Evolutionary conservation across 2,797 vertebrate species (phyloP).

Genomic region (Lepidocolaptes lacrymiger): DNA sequence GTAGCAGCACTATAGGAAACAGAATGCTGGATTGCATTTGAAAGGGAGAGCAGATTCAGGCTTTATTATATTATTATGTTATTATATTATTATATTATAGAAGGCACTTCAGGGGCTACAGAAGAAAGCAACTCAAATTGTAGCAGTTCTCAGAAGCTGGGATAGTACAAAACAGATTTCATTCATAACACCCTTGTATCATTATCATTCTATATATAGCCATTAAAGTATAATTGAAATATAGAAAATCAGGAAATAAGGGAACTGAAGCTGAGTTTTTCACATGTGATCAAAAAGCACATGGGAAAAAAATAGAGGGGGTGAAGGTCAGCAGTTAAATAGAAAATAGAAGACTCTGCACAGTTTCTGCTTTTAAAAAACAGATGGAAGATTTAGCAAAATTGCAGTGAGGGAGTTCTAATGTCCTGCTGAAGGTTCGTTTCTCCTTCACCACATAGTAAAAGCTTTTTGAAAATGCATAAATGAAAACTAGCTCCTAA

Average conservation of each 20-base stretch:
- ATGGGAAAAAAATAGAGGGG: background rate
- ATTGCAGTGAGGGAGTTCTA: slow-evolving; percentile 13
- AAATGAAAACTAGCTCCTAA: slow-evolving; percentile 13
- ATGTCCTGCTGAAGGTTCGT: slow-evolving; percentile 1
- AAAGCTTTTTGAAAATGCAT: slow-evolving; percentile 9
- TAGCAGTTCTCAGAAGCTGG: slow-evolving; percentile 22
- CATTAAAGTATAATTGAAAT: slow-evolving; percentile 55
- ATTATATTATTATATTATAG: background rate
- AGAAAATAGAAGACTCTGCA: background rate
- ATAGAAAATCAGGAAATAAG: slow-evolving; percentile 25
- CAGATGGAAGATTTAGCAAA: slow-evolving; percentile 37
- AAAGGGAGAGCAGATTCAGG: slow-evolving; percentile 6
- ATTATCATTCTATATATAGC: slow-evolving; percentile 4
- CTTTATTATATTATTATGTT: slow-evolving; percentile 35
- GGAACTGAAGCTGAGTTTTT: slow-evolving; percentile 6
- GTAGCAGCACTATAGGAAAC: slow-evolving; percentile 14
- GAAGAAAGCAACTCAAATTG: slow-evolving; percentile 38
- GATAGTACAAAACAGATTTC: slow-evolving; percentile 21
- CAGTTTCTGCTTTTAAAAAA: slow-evolving; percentile 45
- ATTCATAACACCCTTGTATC: slow-evolving; percentile 42
- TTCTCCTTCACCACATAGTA: background rate
- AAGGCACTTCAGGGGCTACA: slow-evolving; percentile 31
- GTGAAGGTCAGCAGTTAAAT: slow-evolving; percentile 26
- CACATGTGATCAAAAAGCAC: slow-evolving; percentile 35
- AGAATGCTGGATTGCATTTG: slow-evolving; percentile 4